Evolutionary conservation across 2,797 vertebrate genomes (phyloP).

Genomic region (Pipistrellus kuhlii): DNA sequence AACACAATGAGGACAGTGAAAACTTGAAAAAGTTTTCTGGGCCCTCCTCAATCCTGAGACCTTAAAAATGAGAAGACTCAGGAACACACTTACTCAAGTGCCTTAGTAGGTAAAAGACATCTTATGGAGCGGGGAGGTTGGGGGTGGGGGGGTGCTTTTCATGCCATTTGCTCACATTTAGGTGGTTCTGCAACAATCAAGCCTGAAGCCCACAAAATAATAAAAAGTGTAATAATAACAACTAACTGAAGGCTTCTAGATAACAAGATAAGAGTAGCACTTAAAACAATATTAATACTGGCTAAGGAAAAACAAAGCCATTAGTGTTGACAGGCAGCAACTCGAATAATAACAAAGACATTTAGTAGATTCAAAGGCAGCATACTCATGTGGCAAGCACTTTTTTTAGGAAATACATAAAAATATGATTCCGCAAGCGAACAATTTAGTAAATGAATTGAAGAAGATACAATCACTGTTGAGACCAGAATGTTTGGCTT

Average conservation of each 20-base stretch:
- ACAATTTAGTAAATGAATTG: constrained; percentile 25
- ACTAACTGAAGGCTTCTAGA: background rate
- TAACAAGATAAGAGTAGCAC: background rate
- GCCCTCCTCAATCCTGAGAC: background rate
- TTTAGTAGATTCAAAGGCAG: background rate
- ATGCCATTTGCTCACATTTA: background rate
- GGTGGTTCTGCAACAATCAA: background rate
- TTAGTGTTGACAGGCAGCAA: background rate
- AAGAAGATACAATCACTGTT: background rate
- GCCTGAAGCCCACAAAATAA: background rate
- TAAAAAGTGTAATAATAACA: background rate
- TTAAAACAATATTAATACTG: background rate
- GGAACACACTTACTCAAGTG: background rate
- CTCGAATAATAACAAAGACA: background rate
- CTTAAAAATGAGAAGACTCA: background rate
- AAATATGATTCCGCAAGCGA: constrained; percentile 3
- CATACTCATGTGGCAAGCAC: background rate
- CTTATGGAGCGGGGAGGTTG: no score
- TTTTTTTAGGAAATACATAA: background rate
- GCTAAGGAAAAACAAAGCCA: background rate
- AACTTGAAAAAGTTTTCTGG: background rate
- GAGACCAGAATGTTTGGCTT: background rate
- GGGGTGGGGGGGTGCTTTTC: background rate
- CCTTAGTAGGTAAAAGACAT: background rate
- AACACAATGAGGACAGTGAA: background rate